phyloP scores from a whole-genome alignment of 2,797 vertebrate species.

The Eulemur coronatus region DNA sequence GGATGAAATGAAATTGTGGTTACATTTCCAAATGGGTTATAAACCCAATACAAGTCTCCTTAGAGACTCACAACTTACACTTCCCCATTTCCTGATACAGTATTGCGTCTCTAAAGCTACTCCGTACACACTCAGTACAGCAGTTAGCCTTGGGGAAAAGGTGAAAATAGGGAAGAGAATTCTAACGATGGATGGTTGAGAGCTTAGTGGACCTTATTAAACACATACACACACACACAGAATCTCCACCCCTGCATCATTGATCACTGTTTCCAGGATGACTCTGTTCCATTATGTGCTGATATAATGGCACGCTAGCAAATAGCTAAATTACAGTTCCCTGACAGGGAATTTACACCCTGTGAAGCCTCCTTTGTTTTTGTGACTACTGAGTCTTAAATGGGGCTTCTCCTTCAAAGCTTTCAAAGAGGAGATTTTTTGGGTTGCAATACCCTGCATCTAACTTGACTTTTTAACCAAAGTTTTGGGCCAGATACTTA shows the following conservation, averaged over 20 bases:
- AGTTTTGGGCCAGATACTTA: background rate
- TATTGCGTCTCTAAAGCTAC: constrained; percentile 58
- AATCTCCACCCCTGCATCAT: background rate
- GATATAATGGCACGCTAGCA: constrained; percentile 59
- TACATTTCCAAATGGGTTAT: constrained; percentile 70
- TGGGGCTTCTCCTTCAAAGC: background rate
- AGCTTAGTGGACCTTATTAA: constrained; percentile 57
- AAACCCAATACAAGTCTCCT: constrained; percentile 57
- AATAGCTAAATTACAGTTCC: constrained; percentile 55
- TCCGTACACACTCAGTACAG: background rate
- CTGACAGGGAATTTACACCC: constrained; percentile 13
- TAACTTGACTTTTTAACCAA: background rate
- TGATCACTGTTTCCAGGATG: constrained; percentile 36
- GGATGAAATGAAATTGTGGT: constrained; percentile 66
- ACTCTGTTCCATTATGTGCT: constrained; percentile 48
- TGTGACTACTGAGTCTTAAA: constrained; percentile 43
- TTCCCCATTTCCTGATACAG: constrained; percentile 54
- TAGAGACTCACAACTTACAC: constrained; percentile 60
- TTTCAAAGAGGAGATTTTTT: constrained; percentile 40
- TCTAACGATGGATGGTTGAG: background rate
- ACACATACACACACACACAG: background rate
- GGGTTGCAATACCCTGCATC: background rate
- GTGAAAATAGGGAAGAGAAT: constrained; percentile 57
- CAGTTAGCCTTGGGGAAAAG: constrained; percentile 63
- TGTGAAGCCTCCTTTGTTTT: constrained; percentile 57